A percentile compares a stretch with the other conserved stretches of the same genome.
phyloP scores from a whole-genome alignment of 2,888 invertebrate genomes.

The Pycnomerus fuliginosus region DNA sequence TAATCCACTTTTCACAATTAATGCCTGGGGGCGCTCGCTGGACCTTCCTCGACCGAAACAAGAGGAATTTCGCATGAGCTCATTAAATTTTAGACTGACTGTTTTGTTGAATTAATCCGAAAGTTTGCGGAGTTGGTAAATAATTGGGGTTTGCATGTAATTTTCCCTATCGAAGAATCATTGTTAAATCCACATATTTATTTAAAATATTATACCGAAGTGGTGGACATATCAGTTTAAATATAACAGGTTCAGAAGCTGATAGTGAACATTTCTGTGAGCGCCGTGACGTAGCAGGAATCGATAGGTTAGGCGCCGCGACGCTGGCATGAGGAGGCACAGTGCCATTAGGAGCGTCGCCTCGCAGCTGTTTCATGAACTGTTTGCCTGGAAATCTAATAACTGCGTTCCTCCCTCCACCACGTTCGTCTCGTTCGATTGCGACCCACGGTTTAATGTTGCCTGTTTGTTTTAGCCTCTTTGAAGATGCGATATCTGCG shows the following conservation, averaged over 20 bases:
- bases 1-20: constrained; percentile 36
- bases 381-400: constrained; percentile 51
- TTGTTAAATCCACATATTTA: too few species aligned
- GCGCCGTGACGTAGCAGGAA: constrained; percentile 25
- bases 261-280: too few species aligned
- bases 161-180: too few species aligned
- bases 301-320: constrained; percentile 48
- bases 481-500: constrained; percentile 29
- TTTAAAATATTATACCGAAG: too few species aligned
- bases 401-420: constrained; percentile 38
- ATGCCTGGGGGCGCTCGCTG: constrained; percentile 24
- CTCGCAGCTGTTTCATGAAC: constrained; percentile 50
- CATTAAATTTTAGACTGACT: too few species aligned
- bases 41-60: constrained; percentile 23
- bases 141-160: too few species aligned
- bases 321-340: constrained; percentile 35
- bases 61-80: constrained; percentile 19
- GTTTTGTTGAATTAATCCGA: too few species aligned
- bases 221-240: too few species aligned
- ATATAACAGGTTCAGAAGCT: too few species aligned
- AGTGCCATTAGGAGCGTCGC: constrained; percentile 44
- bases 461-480: constrained; percentile 30
- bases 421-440: constrained; percentile 27
- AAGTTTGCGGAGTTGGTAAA: too few species aligned
- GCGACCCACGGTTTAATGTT: constrained; percentile 28